Evolutionary conservation across 1,140 invertebrate genomes (phyloP).

Genomic region (Belonocnema kinseyi): DNA sequence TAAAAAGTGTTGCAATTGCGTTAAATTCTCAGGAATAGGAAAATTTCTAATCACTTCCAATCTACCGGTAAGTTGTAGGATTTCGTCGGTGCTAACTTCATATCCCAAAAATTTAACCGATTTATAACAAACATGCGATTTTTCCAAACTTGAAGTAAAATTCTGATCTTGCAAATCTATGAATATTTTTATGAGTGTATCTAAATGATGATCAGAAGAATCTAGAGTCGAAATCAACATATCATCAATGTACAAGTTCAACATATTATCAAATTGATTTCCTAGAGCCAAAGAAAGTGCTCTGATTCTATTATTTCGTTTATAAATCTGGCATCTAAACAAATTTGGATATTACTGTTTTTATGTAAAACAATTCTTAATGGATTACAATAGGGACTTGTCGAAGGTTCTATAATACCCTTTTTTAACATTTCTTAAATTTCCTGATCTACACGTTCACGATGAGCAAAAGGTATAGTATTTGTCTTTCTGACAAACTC

Average conservation of each 20-base stretch:
- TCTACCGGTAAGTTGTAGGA: slow-evolving; percentile 56
- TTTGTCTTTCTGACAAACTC: too few relatives aligned
- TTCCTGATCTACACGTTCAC: too few relatives aligned
- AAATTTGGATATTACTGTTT: too few relatives aligned
- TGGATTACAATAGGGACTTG: too few relatives aligned
- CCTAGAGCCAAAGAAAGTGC: too few relatives aligned
- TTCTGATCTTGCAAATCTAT: background rate
- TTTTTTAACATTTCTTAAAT: too few relatives aligned
- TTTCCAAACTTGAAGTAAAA: slow-evolving; percentile 31
- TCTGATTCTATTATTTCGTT: too few relatives aligned
- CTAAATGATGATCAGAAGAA: slow-evolving; percentile 8
- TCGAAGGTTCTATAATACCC: too few relatives aligned
- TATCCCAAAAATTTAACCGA: slow-evolving; percentile 58
- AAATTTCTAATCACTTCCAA: slow-evolving; percentile 57
- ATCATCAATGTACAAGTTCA: slow-evolving; percentile 39
- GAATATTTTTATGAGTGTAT: background rate
- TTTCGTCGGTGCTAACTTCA: slow-evolving; percentile 54
- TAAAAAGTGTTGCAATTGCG: slow-evolving; percentile 39
- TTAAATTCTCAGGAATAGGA: slow-evolving; percentile 43
- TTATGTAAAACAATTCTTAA: too few relatives aligned
- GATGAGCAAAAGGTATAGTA: too few relatives aligned
- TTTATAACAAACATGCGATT: slow-evolving; percentile 31
- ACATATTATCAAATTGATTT: too few relatives aligned
- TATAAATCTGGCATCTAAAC: too few relatives aligned
- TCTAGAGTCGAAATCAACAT: slow-evolving; percentile 1